A percentile compares a stretch with the other conserved stretches of the same genome.
phyloP scores from a whole-genome alignment of 1,140 invertebrate genomes.

The Heliothis virescens region DNA sequence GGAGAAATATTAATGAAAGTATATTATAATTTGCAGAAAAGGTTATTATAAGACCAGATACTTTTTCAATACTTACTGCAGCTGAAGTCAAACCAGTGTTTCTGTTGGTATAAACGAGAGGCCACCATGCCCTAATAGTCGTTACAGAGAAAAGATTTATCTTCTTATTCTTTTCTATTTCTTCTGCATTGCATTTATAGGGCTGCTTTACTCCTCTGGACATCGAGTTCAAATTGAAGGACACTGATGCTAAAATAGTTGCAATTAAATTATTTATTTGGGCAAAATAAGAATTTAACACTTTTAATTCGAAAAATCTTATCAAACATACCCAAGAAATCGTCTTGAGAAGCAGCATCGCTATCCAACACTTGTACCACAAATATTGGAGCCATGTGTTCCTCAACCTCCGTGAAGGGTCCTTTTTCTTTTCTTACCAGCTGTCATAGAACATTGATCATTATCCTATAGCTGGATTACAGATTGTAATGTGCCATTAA shows the following conservation, averaged over 20 bases:
- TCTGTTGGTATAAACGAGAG: slow-evolving; percentile 84
- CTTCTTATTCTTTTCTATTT: slow-evolving; percentile 87
- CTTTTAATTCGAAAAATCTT: too few relatives aligned
- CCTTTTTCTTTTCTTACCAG: slow-evolving; percentile 82
- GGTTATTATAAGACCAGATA: too few relatives aligned
- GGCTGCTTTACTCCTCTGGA: slow-evolving; percentile 73
- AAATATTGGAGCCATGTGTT: slow-evolving; percentile 89
- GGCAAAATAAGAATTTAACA: neutral
- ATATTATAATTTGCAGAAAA: too few relatives aligned
- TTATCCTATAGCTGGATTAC: too few relatives aligned
- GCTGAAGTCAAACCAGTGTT: slow-evolving; percentile 70
- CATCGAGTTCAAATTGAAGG: slow-evolving; percentile 77
- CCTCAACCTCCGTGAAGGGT: slow-evolving; percentile 89
- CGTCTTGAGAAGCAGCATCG: slow-evolving; percentile 92
- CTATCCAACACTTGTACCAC: slow-evolving; percentile 91
- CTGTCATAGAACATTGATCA: slow-evolving; percentile 40
- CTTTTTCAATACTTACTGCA: slow-evolving; percentile 72
- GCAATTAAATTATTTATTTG: neutral
- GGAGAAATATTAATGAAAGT: too few relatives aligned
- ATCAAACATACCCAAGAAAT: slow-evolving; percentile 90
- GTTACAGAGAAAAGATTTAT: slow-evolving; percentile 93
- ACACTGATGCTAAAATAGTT: slow-evolving; percentile 70
- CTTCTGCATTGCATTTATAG: slow-evolving; percentile 53
- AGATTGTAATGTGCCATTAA: neutral
- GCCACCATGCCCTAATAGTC: slow-evolving; percentile 94